A percentile compares a stretch with the other conserved stretches of the same genome.
phyloP scores from a whole-genome alignment of 2,113 vertebrate species.

The Martes martes region DNA sequence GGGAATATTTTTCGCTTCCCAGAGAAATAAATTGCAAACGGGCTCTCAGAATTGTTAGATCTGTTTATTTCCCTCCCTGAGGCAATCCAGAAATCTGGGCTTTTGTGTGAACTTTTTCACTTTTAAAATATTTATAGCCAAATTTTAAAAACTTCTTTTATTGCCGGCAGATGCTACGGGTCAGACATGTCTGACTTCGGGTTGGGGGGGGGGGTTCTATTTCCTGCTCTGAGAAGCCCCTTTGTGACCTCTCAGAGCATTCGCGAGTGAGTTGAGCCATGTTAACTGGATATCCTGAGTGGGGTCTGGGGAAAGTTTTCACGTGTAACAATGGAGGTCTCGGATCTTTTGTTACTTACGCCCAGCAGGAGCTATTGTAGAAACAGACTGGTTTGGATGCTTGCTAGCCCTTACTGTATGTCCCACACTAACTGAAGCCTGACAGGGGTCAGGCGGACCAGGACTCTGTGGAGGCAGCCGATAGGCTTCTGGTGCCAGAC shows the following conservation, averaged over 20 bases:
- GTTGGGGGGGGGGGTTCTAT: neutral
- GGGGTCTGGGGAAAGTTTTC: neutral
- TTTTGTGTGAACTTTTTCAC: neutral
- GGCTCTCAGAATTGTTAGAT: neutral
- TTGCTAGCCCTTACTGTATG: neutral
- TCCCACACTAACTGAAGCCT: neutral
- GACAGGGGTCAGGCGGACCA: neutral
- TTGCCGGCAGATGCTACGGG: neutral
- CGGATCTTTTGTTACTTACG: neutral
- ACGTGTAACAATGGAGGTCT: neutral
- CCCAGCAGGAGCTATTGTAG: neutral
- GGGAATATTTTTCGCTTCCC: neutral
- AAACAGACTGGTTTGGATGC: neutral
- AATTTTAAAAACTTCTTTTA: neutral
- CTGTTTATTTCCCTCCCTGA: neutral
- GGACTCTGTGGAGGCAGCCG: neutral
- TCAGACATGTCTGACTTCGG: neutral
- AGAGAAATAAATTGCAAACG: neutral
- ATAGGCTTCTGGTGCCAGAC: neutral
- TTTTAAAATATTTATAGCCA: neutral
- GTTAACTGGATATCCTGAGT: neutral
- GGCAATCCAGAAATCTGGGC: neutral
- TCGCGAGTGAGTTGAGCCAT: neutral
- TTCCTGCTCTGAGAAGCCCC: neutral
- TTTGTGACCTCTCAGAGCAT: neutral